Percentiles rank a stretch among this genome's conserved stretches.
These are phyloP conservation scores for Amphimallon solstitiale DNA, from an alignment of 2,888 invertebrate genomes.

Conservation along the genomic window DNA sequence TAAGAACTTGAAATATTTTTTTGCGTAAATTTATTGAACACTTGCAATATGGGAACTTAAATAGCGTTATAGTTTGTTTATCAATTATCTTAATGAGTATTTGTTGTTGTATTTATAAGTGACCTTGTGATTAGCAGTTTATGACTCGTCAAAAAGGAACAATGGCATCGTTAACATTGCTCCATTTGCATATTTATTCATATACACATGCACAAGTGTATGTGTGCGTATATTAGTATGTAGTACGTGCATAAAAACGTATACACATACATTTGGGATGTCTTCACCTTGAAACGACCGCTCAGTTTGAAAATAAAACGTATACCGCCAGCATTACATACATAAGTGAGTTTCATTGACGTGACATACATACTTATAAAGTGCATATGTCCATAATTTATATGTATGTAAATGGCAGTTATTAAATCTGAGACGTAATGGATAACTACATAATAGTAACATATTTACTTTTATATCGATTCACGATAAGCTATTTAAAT, in stretches of 20 bases:
- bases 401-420: constrained; percentile 21
- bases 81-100: constrained; percentile 29
- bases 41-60: background rate
- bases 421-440: constrained; percentile 17
- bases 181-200: constrained; percentile 21
- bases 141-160: constrained; percentile 23
- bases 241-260: constrained; percentile 6
- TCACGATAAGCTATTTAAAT: constrained; percentile 16
- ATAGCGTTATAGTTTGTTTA: constrained; percentile 6
- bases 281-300: constrained; percentile 32
- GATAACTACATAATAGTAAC: constrained; percentile 3
- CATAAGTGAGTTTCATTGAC: constrained; percentile 25
- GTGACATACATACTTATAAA: constrained; percentile 15
- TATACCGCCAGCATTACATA: background rate
- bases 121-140: constrained; percentile 26
- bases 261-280: constrained; percentile 3
- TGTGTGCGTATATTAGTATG: background rate
- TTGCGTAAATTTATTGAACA: no score
- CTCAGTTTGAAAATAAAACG: constrained; percentile 21
- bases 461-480: constrained; percentile 1
- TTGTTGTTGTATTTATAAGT: constrained; percentile 29
- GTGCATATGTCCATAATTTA: constrained; percentile 2
- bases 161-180: constrained; percentile 18
- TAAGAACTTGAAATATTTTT: no score
- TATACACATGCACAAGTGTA: background rate